Evolutionary conservation across 2,113 vertebrate genomes (phyloP), one percentile per base, ranked within the genome.

Genomic region (Apteryx mantelli): DNA sequence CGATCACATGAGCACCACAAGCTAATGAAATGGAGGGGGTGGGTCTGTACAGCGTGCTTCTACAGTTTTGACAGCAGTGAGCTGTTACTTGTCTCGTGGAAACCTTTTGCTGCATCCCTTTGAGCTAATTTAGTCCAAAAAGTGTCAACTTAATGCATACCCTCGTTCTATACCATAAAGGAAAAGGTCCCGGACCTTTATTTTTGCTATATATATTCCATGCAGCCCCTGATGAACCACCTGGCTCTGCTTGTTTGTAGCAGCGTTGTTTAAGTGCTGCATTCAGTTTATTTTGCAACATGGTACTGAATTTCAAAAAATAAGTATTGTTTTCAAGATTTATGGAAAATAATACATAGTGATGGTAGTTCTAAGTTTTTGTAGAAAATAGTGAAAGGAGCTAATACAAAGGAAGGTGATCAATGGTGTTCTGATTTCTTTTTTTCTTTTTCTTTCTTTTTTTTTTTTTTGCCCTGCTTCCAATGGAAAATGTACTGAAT

Each of bases 101-200:
- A 50, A 68, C n/a, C 6, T 84, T 84, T 91, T 84, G 44, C 48
- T 94, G 21, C 18, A 38, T 55, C 13, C 3, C 11, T 61, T 58
- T 52, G 26, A 34, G 44, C 66, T 82, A 36, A 74, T 22, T 28
- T 1, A 34, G 69, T 25, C 32, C 58, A 17, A 38, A 69, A 65
- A 48, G 10, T 28, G 6, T 66, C 13, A 15, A 15, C 4, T 69
- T 11, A 7, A 0, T 48, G 42, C 11, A 19, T 2, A 2, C 32
- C 18, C 1, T 46, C 77, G 15, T 78, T 91, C 36, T 18, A 11
- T 70, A 52, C 28, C 8, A 0, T 66, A 55, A 56, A 60, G 42
- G 15, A 60, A 82, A 69, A 87, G 5, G 24, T 53, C 19, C 13
- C 40, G 46, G 69, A 5, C 14, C 11, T 74, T 86, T 50, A 30